Evolutionary conservation across 2,888 invertebrate genomes (phyloP).

Genomic region (Brachyopa scutellaris): DNA sequence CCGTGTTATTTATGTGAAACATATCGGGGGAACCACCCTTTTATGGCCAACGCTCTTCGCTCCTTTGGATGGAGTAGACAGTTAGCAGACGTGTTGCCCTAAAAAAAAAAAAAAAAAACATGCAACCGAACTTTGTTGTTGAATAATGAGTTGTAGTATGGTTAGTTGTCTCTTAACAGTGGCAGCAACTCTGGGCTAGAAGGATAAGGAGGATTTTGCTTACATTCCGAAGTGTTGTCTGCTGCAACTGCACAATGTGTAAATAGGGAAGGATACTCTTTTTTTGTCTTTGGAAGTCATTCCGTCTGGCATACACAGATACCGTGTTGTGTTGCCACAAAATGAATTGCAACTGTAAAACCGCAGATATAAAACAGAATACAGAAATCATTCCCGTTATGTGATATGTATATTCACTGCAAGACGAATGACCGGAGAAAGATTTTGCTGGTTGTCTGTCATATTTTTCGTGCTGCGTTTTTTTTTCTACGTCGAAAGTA

Average conservation of each 20-base stretch:
- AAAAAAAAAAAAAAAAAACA: slow-evolving; percentile 9
- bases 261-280: slow-evolving; percentile 56
- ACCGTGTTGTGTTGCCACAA: slow-evolving; percentile 46
- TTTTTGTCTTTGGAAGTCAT: slow-evolving; percentile 33
- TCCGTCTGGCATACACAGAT: slow-evolving; percentile 37
- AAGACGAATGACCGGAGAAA: no score
- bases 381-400: slow-evolving; percentile 56
- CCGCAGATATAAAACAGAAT: slow-evolving; percentile 58
- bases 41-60: slow-evolving; percentile 47
- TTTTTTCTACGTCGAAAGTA: neutral
- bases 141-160: slow-evolving; percentile 70
- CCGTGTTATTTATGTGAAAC: slow-evolving; percentile 34
- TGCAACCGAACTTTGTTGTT: slow-evolving; percentile 52
- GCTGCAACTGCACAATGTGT: slow-evolving; percentile 68
- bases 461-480: neutral
- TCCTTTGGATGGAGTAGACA: slow-evolving; percentile 66
- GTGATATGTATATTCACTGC: no score
- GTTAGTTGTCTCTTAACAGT: slow-evolving; percentile 62
- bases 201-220: slow-evolving; percentile 32
- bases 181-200: neutral
- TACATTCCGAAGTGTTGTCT: slow-evolving; percentile 56
- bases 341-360: slow-evolving; percentile 69
- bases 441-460: slow-evolving; percentile 36
- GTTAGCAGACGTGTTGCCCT: slow-evolving; percentile 65
- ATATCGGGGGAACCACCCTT: slow-evolving; percentile 11